Conservation (phyloP, 2,888 invertebrate species). For the Campopleginae sp. region DNA sequence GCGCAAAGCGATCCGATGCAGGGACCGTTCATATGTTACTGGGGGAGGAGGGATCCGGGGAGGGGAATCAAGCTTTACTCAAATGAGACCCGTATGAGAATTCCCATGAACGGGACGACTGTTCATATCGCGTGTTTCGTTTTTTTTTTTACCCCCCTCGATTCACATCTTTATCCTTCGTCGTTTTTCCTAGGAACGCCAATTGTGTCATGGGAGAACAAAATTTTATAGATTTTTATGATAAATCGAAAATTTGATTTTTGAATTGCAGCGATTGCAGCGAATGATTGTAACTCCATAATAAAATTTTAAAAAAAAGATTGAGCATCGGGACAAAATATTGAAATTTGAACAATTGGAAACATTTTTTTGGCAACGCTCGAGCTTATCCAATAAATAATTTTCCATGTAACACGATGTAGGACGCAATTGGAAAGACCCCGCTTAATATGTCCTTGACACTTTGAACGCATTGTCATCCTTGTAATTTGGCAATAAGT, state of each 20-base stretch:
- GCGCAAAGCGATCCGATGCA: conserved; percentile 77
- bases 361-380: background rate
- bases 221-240: background rate
- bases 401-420: background rate
- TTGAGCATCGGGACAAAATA: background rate
- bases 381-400: background rate
- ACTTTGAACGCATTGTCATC: background rate
- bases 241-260: background rate
- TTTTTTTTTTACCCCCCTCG: conserved; percentile 20
- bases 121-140: conserved; percentile 50
- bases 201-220: background rate
- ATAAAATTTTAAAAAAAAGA: background rate
- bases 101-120: conserved; percentile 67
- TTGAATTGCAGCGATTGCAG: background rate
- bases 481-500: background rate
- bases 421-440: background rate
- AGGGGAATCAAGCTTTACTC: conserved; percentile 17
- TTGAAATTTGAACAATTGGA: background rate
- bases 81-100: conserved; percentile 61
- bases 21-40: conserved; percentile 50
- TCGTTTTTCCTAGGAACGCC: background rate
- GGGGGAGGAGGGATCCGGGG: background rate
- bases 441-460: background rate
- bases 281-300: background rate
- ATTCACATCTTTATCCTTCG: background rate